Conservation (phyloP, 2,888 invertebrate species). For the Lasioglossum morio region DNA sequence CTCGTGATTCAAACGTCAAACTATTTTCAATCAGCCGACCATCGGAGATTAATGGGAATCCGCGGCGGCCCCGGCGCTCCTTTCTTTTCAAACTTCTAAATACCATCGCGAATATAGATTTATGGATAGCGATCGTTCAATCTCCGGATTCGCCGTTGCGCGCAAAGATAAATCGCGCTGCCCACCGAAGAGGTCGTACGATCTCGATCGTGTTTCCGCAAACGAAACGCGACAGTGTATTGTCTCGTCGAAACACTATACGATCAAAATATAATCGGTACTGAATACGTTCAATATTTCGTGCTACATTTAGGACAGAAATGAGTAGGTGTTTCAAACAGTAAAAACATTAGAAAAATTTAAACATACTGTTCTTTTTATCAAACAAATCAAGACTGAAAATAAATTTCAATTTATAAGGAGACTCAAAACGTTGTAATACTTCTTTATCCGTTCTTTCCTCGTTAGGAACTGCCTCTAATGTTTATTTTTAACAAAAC, state of each 20-base stretch:
- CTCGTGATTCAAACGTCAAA: conserved; percentile 66
- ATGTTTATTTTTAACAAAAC: too few species aligned
- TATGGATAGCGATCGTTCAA: conserved; percentile 57
- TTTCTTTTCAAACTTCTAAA: conserved; percentile 50
- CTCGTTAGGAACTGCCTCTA: too few species aligned
- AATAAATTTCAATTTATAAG: too few species aligned
- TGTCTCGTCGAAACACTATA: background rate
- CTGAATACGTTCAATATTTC: too few species aligned
- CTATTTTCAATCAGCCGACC: conserved; percentile 59
- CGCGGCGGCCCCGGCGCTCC: conserved; percentile 44
- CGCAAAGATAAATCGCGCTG: conserved; percentile 38
- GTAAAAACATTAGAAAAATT: too few species aligned
- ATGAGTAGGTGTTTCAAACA: too few species aligned
- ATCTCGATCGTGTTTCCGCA: conserved; percentile 30
- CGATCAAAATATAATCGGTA: too few species aligned
- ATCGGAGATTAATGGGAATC: conserved; percentile 60
- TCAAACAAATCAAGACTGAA: too few species aligned
- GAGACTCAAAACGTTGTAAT: too few species aligned
- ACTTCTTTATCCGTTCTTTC: too few species aligned
- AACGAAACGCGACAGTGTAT: background rate
- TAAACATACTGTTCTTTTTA: too few species aligned
- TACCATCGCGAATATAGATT: conserved; percentile 59
- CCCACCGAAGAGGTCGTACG: conserved; percentile 19
- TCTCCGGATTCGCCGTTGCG: conserved; percentile 33
- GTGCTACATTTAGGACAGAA: too few species aligned